A percentile compares a stretch with the other conserved stretches of the same genome.
Evolutionary conservation across 2,888 invertebrate genomes (phyloP).

Genomic region (Callyntrura guangdongensis): DNA sequence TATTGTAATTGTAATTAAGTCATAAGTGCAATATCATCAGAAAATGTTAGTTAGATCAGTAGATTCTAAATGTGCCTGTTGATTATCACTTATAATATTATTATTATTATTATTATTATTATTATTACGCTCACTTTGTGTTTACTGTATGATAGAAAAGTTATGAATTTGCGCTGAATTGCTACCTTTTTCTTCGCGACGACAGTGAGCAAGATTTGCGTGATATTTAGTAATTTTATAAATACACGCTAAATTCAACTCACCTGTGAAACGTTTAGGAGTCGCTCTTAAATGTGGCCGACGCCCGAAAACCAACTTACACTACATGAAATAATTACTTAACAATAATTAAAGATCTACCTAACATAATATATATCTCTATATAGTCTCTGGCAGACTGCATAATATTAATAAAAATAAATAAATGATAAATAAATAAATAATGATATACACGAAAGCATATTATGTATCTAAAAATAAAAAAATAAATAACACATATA

Average conservation of each 20-base stretch:
- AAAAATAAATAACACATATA: too few species aligned
- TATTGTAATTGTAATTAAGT: too few species aligned
- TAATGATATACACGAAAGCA: background rate
- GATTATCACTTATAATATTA: background rate
- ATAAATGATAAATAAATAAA: background rate
- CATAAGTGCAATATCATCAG: too few species aligned
- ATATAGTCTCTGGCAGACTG: slow-evolving; percentile 76
- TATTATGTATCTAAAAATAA: slow-evolving; percentile 4
- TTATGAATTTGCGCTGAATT: slow-evolving; percentile 47
- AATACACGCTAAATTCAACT: slow-evolving; percentile 70
- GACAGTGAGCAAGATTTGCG: slow-evolving; percentile 57
- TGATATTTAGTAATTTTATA: slow-evolving; percentile 64
- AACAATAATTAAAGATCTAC: background rate
- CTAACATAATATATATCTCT: background rate
- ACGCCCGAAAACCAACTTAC: background rate
- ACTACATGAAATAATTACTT: background rate
- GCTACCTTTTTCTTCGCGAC: slow-evolving; percentile 52
- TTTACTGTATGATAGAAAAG: slow-evolving; percentile 13
- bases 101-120: too few species aligned
- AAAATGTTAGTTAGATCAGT: too few species aligned
- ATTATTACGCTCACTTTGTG: background rate
- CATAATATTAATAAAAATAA: slow-evolving; percentile 16
- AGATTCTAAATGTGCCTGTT: too few species aligned
- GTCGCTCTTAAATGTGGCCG: background rate
- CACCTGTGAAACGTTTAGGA: background rate